Evolutionary conservation across 2,888 invertebrate species (phyloP), one percentile per base, ranked within the genome.

Genomic region (Helleia helle): DNA sequence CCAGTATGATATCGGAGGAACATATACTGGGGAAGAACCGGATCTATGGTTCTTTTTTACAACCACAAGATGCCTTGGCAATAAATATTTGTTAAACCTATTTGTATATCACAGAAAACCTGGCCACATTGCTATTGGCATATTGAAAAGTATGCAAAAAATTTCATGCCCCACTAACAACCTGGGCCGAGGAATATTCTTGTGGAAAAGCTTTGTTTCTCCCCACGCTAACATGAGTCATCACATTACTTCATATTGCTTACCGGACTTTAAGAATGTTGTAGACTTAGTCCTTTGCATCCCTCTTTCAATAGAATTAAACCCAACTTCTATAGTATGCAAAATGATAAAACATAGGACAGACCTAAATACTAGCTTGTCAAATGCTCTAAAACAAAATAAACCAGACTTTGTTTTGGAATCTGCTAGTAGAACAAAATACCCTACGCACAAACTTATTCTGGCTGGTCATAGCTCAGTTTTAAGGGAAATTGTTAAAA

Each of bases 11-110:
- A 74, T 84, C 18, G 83, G 83, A 18, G 83, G 80, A 15, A 71
- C 73, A 18, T 73, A 71, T 40, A 51, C 52, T 1, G 54, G 54
- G 1, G 42, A 51, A 1, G 55, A 58, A 3, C 53, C 76, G 6
- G 76, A 80, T 2, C 52, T 77, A 8, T 81, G 79, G 79, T 84
- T 84, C 46, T 75, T 65, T 40, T 71, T 50, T 14, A 61, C 65
- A 25, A 68, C 71, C 2, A 62, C 71, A 2, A 26, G 52, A 3
- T 68, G 66, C 36, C 70, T 69, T 4, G 68, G 65, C 5, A 42
- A 56, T 25, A 71, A 63, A 40, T 56, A 59, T 28, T 44, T 83
- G 30, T 51, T 84, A 0, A 80, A 69, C 47, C 47, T 84, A 38
- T 81, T 77, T 62, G 69, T 75, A 0, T 62, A 67, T 36, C 59